Conservation (phyloP, 2,797 vertebrate genomes). For the Tolypeutes matacus region DNA sequence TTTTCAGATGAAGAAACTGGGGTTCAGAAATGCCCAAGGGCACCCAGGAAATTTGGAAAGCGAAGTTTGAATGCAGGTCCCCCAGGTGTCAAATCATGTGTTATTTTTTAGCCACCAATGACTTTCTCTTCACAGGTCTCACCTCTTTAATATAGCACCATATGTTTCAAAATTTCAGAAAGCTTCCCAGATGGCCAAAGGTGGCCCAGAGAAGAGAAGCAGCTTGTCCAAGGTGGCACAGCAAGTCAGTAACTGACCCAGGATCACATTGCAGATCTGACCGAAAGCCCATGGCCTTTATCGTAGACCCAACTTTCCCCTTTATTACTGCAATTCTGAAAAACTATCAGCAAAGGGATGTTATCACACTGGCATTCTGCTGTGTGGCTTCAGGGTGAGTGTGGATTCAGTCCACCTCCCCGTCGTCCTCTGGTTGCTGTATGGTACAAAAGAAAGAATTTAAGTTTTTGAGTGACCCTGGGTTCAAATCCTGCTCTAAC, state of each 20-base stretch:
- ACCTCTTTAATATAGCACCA: background rate
- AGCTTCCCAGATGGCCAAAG: background rate
- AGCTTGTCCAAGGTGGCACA: background rate
- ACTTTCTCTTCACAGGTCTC: background rate
- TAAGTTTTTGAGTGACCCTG: background rate
- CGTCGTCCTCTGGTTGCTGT: background rate
- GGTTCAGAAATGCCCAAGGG: background rate
- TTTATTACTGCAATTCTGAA: background rate
- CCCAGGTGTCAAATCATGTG: background rate
- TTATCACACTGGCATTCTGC: background rate
- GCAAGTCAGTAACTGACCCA: background rate
- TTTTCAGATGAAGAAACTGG: background rate
- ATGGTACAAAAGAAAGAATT: background rate
- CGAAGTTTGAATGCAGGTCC: background rate
- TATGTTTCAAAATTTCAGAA: background rate
- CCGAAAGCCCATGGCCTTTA: background rate
- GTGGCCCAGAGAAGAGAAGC: background rate
- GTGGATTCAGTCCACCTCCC: background rate
- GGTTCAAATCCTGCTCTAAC: background rate
- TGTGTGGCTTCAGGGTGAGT: background rate
- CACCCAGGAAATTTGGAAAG: background rate
- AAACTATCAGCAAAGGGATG: background rate
- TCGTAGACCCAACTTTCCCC: too few relatives aligned
- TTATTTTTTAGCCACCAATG: background rate
- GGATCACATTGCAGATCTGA: background rate